Conservation (phyloP, 2,113 vertebrate genomes). For the Epinephelus moara region DNA sequence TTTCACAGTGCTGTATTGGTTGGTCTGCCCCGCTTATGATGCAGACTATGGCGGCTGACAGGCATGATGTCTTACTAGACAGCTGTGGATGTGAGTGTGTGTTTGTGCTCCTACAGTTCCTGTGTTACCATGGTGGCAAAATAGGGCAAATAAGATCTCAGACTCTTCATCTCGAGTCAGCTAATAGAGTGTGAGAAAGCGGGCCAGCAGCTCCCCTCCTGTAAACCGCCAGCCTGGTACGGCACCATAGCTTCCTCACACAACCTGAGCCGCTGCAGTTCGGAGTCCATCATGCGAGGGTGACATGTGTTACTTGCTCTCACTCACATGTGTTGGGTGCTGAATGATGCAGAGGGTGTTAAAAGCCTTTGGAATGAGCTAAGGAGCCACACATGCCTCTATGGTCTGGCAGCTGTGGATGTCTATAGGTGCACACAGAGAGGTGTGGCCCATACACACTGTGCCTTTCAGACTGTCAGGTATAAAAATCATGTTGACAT, state of each 20-base stretch:
- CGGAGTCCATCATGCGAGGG: slow-evolving; percentile 13
- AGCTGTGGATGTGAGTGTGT: slow-evolving; percentile 14
- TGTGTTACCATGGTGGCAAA: slow-evolving; percentile 27
- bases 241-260: slow-evolving; percentile 9
- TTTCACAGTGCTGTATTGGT: slow-evolving; percentile 1
- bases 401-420: slow-evolving; percentile 4
- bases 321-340: slow-evolving; percentile 26
- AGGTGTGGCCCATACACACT: background rate
- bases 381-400: slow-evolving; percentile 16
- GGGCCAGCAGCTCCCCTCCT: slow-evolving; percentile 20
- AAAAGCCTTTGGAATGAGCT: slow-evolving; percentile 53
- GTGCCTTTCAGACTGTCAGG: slow-evolving; percentile 21
- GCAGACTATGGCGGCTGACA: background rate
- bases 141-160: slow-evolving; percentile 16
- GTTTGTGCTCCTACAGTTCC: slow-evolving; percentile 10
- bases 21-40: slow-evolving; percentile 13
- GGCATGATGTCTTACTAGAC: slow-evolving; percentile 31
- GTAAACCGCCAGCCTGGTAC: slow-evolving; percentile 28
- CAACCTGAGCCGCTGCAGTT: slow-evolving; percentile 30
- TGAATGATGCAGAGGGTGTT: slow-evolving; percentile 55
- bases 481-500: slow-evolving; percentile 21
- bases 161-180: slow-evolving; percentile 32
- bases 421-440: slow-evolving; percentile 7
- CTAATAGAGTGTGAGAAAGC: slow-evolving; percentile 41
- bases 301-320: slow-evolving; percentile 41